These are phyloP conservation scores for Smithornis capensis DNA, from an alignment of 2,113 vertebrate species.

Conservation along the genomic window DNA sequence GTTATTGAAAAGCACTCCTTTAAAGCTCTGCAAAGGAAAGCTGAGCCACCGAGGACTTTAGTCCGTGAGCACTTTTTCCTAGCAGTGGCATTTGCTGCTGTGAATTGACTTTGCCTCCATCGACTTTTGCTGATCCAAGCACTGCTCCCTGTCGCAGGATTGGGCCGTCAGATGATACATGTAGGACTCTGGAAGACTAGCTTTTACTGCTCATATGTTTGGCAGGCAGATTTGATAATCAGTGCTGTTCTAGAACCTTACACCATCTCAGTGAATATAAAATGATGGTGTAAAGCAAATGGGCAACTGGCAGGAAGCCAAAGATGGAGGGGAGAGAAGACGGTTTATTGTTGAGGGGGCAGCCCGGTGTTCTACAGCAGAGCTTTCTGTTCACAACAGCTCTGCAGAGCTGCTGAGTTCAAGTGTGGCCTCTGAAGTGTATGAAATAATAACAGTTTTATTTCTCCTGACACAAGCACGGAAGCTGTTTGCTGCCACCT, in stretches of 20 bases:
- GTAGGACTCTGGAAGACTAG: constrained; percentile 78
- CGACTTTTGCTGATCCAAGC: neutral
- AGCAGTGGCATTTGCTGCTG: neutral
- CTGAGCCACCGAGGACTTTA: neutral
- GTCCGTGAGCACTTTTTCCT: neutral
- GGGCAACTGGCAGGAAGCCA: constrained; percentile 84
- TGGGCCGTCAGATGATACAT: constrained; percentile 64
- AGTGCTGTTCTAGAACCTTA: constrained; percentile 87
- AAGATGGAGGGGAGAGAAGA: constrained; percentile 78
- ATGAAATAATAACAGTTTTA: constrained; percentile 86
- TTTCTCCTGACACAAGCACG: constrained; percentile 77
- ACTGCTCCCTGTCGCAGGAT: neutral
- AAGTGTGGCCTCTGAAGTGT: constrained; percentile 78
- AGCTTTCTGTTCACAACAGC: constrained; percentile 79
- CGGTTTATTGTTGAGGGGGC: constrained; percentile 83
- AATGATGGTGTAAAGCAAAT: constrained; percentile 92
- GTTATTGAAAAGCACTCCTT: neutral
- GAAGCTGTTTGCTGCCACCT: constrained; percentile 67
- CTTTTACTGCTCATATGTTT: constrained; percentile 82
- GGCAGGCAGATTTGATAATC: constrained; percentile 82
- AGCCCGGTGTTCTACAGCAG: constrained; percentile 79
- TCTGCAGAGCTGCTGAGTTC: constrained; percentile 75
- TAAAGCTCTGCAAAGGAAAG: neutral
- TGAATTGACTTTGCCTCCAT: neutral
- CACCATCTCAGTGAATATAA: constrained; percentile 91